phyloP scores from a whole-genome alignment of 2,797 vertebrate species.

The Poecile montanus region DNA sequence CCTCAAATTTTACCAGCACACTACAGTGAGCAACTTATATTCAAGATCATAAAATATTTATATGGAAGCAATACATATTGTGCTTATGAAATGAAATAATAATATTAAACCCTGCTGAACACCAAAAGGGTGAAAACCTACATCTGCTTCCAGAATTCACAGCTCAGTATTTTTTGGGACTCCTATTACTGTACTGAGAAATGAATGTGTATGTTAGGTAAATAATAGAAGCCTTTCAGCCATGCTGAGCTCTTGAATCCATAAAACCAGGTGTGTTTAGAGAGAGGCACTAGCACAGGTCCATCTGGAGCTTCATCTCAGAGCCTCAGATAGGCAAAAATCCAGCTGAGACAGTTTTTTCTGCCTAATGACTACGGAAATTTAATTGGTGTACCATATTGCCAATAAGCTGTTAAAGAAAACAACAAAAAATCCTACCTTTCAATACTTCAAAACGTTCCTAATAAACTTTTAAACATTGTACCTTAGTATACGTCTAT shows the following conservation, averaged over 20 bases:
- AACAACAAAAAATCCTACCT: not conserved
- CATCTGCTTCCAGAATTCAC: not conserved
- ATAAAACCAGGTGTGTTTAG: not conserved
- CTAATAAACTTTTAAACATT: not conserved
- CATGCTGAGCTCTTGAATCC: not conserved
- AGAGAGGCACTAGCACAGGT: not conserved
- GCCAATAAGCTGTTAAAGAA: not conserved
- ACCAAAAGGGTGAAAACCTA: not conserved
- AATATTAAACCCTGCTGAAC: not conserved
- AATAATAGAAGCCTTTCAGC: not conserved
- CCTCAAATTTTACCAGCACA: not conserved
- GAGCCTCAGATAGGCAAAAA: not conserved
- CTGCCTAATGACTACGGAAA: not conserved
- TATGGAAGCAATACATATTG: not conserved
- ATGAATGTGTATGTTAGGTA: not conserved
- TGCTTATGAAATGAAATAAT: not conserved
- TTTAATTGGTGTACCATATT: not conserved
- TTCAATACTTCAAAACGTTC: not conserved
- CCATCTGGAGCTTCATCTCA: not conserved
- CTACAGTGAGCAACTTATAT: not conserved
- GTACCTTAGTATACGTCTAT: rapidly evolving
- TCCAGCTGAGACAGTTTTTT: not conserved
- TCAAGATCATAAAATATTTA: not conserved
- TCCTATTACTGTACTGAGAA: not conserved
- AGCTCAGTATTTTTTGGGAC: not conserved